Conservation (phyloP, 2,797 vertebrate species). For the Urophycis tenuis region DNA sequence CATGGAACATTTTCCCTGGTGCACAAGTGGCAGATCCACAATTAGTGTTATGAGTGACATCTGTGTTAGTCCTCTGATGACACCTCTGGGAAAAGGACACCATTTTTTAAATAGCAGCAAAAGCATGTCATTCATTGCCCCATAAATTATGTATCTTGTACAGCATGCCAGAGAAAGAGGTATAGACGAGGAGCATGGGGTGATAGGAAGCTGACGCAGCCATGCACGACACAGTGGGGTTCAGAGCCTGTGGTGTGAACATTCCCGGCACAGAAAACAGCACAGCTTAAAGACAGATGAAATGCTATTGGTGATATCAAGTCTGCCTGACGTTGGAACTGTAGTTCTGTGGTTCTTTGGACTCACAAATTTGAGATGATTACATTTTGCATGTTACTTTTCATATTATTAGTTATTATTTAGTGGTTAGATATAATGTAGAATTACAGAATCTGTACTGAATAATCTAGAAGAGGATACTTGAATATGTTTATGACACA, state of each 20-base stretch:
- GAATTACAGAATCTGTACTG: no score
- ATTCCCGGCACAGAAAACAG: neutral
- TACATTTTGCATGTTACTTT: no score
- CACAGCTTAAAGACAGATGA: neutral
- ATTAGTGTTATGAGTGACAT: neutral
- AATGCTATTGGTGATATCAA: no score
- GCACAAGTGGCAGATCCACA: neutral
- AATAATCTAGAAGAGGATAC: no score
- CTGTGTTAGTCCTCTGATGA: neutral
- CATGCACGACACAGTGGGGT: neutral
- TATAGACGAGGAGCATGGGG: neutral
- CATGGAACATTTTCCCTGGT: neutral
- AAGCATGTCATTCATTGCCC: neutral
- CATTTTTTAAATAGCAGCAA: neutral
- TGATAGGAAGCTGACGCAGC: constrained; percentile 5
- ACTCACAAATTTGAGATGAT: no score
- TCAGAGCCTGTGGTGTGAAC: neutral
- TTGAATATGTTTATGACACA: no score
- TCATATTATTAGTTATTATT: no score
- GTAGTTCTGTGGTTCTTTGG: no score
- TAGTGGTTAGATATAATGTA: no score
- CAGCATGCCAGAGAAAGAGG: constrained; percentile 44
- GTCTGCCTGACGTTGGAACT: no score
- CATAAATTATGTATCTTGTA: constrained; percentile 10
- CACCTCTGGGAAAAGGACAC: neutral